Conservation (phyloP, 1,140 invertebrate genomes). For the Eueides isabella region DNA sequence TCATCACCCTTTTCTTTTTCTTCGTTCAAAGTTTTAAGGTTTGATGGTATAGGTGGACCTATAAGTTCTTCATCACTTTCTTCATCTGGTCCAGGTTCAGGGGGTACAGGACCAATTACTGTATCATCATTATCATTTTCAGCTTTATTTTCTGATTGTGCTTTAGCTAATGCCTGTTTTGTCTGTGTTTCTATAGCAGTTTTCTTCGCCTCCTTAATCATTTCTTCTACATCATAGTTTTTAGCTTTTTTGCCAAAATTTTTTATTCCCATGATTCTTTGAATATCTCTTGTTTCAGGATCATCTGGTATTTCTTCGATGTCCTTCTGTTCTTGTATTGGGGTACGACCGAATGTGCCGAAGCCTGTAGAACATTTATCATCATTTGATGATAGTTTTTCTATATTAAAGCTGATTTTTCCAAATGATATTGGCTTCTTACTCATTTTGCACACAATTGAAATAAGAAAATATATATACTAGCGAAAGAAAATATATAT, state of each 20-base stretch:
- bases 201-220: slow-evolving; percentile 80
- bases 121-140: slow-evolving; percentile 33
- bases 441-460: slow-evolving; percentile 52
- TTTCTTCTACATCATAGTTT: slow-evolving; percentile 86
- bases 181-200: slow-evolving; percentile 69
- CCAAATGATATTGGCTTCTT: slow-evolving; percentile 80
- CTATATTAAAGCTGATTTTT: slow-evolving; percentile 71
- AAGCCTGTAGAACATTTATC: slow-evolving; percentile 79
- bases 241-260: slow-evolving; percentile 91
- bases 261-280: slow-evolving; percentile 89
- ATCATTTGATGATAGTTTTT: slow-evolving; percentile 46
- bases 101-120: slow-evolving; percentile 8
- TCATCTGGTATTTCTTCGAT: slow-evolving; percentile 88
- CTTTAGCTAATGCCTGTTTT: slow-evolving; percentile 41
- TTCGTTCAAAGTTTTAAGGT: slow-evolving; percentile 24
- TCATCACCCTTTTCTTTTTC: slow-evolving; percentile 40
- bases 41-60: slow-evolving; percentile 56
- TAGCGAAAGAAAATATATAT: no score
- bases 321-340: slow-evolving; percentile 78
- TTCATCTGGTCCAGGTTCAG: background rate
- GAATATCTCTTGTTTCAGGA: slow-evolving; percentile 85
- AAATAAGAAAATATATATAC: background rate
- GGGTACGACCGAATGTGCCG: slow-evolving; percentile 83
- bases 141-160: slow-evolving; percentile 38
- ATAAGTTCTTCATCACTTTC: slow-evolving; percentile 46